phyloP scores from a whole-genome alignment of 2,797 vertebrate genomes.

The Heliangelus exortis region DNA sequence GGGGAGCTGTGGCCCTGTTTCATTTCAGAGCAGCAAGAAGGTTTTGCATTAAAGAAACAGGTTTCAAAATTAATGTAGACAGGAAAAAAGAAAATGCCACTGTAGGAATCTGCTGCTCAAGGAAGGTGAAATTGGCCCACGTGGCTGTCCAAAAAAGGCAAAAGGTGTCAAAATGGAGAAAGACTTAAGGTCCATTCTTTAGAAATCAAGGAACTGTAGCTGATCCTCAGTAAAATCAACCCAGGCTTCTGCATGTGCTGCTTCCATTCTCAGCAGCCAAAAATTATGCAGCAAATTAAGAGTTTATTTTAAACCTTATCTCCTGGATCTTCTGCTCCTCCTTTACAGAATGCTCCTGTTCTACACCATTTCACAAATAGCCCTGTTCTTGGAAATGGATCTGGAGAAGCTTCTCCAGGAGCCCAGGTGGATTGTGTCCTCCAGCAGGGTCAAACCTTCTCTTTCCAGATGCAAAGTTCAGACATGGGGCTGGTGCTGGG shows the following conservation, averaged over 20 bases:
- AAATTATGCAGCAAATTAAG: not conserved
- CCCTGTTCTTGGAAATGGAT: not conserved
- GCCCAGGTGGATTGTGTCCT: not conserved
- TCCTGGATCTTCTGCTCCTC: not conserved
- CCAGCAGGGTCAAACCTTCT: accelerated
- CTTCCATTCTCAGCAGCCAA: not conserved
- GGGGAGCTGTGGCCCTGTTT: not conserved
- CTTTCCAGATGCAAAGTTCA: not conserved
- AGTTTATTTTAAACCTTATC: not conserved
- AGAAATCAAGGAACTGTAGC: not conserved
- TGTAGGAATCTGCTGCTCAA: not conserved
- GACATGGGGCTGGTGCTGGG: not conserved
- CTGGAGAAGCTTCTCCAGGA: not conserved
- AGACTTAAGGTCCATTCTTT: not conserved
- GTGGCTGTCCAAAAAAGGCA: not conserved
- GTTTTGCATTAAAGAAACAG: not conserved
- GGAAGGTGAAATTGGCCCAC: not conserved
- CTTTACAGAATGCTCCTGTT: not conserved
- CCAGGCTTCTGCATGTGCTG: not conserved
- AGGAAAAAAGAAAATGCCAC: not conserved
- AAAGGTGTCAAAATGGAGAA: not conserved
- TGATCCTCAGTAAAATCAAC: not conserved
- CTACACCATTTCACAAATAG: not conserved
- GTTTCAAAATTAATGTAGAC: not conserved
- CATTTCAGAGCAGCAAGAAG: not conserved